Conservation (phyloP, 1,140 invertebrate genomes). For the Heterodera schachtii region DNA sequence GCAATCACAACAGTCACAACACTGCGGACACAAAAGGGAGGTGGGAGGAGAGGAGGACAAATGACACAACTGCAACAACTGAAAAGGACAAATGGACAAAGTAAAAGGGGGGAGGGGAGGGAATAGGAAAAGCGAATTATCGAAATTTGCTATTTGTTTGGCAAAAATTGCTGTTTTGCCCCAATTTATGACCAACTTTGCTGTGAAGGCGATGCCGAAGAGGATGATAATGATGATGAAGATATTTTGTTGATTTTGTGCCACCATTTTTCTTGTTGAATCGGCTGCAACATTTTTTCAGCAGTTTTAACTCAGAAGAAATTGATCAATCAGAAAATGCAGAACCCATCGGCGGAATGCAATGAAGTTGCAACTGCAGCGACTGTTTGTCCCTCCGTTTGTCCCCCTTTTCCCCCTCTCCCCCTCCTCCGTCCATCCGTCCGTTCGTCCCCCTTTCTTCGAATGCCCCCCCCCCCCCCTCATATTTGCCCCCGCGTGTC, state of each 20-base stretch:
- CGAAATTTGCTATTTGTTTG: too few relatives aligned
- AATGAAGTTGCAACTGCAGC: too few relatives aligned
- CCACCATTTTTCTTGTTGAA: neutral
- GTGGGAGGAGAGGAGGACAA: neutral
- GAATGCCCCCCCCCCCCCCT: neutral
- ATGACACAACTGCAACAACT: neutral
- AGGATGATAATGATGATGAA: neutral
- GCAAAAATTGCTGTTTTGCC: too few relatives aligned
- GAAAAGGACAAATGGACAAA: neutral
- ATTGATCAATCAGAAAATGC: too few relatives aligned
- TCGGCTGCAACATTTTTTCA: too few relatives aligned
- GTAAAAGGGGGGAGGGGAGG: neutral
- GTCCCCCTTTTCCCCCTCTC: neutral
- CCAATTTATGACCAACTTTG: too few relatives aligned
- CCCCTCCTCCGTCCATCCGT: neutral
- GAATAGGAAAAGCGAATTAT: too few relatives aligned
- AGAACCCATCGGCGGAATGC: too few relatives aligned
- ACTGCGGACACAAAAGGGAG: neutral
- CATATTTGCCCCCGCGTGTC: neutral
- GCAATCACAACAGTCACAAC: conserved; percentile 27
- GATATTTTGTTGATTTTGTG: neutral
- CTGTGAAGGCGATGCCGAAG: too few relatives aligned
- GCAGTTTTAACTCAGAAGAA: too few relatives aligned
- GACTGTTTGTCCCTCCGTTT: neutral
- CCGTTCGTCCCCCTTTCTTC: neutral